Percentiles rank a stretch among this genome's conserved stretches.
Conservation (phyloP, 2,888 invertebrate genomes). For the Himalopsyche kuldschensis region DNA sequence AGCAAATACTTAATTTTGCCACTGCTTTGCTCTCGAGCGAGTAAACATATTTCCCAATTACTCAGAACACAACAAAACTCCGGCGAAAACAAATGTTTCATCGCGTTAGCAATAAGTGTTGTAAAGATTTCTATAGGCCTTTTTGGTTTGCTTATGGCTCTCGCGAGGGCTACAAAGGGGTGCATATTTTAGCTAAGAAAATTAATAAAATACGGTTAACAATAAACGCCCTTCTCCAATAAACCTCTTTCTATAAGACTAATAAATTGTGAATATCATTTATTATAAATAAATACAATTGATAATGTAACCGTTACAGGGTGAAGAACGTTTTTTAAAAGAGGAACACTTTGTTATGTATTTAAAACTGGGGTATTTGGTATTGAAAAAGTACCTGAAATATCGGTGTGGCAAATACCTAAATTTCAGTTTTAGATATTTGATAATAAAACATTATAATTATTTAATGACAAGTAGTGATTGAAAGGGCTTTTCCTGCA, state of each 20-base stretch:
- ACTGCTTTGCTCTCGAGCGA: not conserved
- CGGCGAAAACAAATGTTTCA: not conserved
- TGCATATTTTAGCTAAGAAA: not conserved
- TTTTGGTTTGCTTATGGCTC: not conserved
- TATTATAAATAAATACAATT: not conserved
- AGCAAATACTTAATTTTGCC: not conserved
- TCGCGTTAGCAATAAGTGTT: not conserved
- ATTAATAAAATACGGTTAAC: not conserved
- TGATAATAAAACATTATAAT: no score
- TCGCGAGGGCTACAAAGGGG: not conserved
- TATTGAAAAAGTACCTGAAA: no score
- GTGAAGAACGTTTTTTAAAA: not conserved
- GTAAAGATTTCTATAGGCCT: not conserved
- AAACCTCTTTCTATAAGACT: not conserved
- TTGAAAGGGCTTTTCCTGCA: no score
- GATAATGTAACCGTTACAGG: not conserved
- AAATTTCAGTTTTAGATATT: no score
- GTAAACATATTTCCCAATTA: not conserved
- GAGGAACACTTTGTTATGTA: not conserved
- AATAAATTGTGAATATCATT: not conserved
- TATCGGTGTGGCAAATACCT: no score
- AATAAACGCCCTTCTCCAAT: not conserved
- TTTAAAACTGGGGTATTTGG: no score
- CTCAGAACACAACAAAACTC: not conserved
- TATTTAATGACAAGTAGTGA: no score